A percentile compares a stretch with the other conserved stretches of the same genome.
These are phyloP conservation scores for Tapera naevia DNA, from an alignment of 2,797 vertebrate species.

Conservation along the genomic window DNA sequence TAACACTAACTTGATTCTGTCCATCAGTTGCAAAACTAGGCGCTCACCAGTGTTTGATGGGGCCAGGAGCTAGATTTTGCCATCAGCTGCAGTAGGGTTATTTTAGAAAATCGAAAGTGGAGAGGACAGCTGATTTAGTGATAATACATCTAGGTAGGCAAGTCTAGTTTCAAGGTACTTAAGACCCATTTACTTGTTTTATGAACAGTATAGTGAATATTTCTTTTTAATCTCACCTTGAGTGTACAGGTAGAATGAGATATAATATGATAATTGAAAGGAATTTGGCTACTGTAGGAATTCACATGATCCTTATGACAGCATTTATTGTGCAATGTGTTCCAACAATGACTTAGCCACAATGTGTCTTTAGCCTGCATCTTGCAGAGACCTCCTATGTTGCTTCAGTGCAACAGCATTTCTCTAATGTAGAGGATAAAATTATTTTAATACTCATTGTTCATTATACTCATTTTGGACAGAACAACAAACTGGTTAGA, in stretches of 20 bases:
- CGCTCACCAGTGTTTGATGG: not conserved
- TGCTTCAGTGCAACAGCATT: not conserved
- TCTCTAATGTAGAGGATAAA: not conserved
- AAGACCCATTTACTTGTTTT: not conserved
- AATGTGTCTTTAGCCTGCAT: not conserved
- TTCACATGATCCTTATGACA: not conserved
- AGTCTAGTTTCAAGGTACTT: not conserved
- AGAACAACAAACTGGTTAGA: not conserved
- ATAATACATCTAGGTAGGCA: not conserved
- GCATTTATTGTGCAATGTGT: not conserved
- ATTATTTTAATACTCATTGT: not conserved
- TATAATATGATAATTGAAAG: not conserved
- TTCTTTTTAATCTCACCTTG: not conserved
- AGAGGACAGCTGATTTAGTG: not conserved
- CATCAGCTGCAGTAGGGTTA: not conserved
- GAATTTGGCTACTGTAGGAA: not conserved
- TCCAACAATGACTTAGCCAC: not conserved
- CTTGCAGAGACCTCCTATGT: not conserved
- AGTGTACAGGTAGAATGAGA: not conserved
- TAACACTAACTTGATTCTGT: not conserved
- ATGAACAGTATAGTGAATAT: not conserved
- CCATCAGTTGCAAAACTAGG: not conserved
- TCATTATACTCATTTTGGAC: not conserved
- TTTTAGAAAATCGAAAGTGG: not conserved
- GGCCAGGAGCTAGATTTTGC: not conserved